Conservation (phyloP, 2,113 vertebrate genomes). For the Oreotrochilus melanogaster region DNA sequence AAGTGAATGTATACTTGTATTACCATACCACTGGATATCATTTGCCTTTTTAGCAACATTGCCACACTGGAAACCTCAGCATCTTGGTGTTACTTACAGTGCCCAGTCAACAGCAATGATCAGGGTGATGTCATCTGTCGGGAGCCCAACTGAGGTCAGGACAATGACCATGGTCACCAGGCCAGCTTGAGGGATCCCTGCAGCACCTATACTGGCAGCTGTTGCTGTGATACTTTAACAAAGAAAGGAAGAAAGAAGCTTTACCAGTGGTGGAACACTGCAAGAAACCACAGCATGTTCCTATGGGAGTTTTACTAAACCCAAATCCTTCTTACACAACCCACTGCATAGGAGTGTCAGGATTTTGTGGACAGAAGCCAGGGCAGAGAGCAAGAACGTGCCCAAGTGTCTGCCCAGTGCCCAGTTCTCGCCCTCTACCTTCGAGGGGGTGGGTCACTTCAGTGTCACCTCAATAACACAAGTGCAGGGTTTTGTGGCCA, state of each 20-base stretch:
- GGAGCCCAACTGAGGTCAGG: slow-evolving; percentile 94
- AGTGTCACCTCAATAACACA: background rate
- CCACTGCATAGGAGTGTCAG: background rate
- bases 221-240: slow-evolving; percentile 92
- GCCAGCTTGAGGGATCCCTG: slow-evolving; percentile 96
- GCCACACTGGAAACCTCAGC: background rate
- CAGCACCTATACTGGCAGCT: slow-evolving; percentile 96
- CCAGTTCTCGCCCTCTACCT: background rate
- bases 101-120: slow-evolving; percentile 98
- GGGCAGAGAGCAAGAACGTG: background rate
- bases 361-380: background rate
- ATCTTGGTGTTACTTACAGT: slow-evolving; percentile 84
- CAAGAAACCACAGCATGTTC: background rate
- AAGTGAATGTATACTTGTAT: background rate
- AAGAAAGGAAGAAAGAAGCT: background rate
- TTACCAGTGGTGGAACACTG: background rate
- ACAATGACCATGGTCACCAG: slow-evolving; percentile 99
- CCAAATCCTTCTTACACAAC: background rate
- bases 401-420: background rate
- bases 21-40: background rate
- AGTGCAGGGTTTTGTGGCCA: background rate
- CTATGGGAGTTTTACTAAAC: background rate
- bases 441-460: background rate
- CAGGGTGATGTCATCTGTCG: slow-evolving; percentile 95
- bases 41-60: background rate